phyloP scores from a whole-genome alignment of 2,797 vertebrate species.

The Chelonia mydas region DNA sequence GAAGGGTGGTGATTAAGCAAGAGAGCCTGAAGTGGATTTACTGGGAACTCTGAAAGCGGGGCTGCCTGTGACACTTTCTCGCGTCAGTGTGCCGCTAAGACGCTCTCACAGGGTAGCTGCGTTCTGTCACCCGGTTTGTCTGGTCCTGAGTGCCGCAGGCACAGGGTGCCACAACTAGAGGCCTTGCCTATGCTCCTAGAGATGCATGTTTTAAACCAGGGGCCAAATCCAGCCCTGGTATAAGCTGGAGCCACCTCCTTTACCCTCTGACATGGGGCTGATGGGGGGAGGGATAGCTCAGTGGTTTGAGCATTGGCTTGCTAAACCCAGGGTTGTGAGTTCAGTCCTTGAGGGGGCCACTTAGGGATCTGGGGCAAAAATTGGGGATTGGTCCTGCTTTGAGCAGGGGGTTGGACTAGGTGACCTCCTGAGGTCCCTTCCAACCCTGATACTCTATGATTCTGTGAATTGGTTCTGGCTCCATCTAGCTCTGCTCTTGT shows the following conservation, averaged over 20 bases:
- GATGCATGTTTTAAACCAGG: rapidly evolving
- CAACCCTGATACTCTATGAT: too few species aligned
- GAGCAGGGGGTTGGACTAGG: too few species aligned
- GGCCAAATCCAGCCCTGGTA: not conserved
- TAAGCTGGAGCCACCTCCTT: not conserved
- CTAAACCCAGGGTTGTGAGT: too few species aligned
- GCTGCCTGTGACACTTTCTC: not conserved
- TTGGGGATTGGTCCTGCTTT: too few species aligned
- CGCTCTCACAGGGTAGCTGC: not conserved
- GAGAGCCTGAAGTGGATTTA: not conserved
- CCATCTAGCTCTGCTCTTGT: not conserved
- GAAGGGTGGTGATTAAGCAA: not conserved
- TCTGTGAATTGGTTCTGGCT: not conserved
- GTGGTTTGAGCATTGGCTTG: too few species aligned
- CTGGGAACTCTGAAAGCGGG: not conserved
- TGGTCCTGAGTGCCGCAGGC: not conserved
- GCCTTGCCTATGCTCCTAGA: not conserved
- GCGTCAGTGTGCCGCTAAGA: not conserved
- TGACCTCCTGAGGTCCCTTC: too few species aligned
- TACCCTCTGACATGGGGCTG: not conserved
- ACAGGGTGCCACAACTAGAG: not conserved
- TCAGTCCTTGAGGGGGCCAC: too few species aligned
- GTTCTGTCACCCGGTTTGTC: not conserved
- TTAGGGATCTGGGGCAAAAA: too few species aligned
- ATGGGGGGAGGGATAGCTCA: too few species aligned